Conservation (phyloP, 2,888 invertebrate genomes). For the Orthosia gracilis region DNA sequence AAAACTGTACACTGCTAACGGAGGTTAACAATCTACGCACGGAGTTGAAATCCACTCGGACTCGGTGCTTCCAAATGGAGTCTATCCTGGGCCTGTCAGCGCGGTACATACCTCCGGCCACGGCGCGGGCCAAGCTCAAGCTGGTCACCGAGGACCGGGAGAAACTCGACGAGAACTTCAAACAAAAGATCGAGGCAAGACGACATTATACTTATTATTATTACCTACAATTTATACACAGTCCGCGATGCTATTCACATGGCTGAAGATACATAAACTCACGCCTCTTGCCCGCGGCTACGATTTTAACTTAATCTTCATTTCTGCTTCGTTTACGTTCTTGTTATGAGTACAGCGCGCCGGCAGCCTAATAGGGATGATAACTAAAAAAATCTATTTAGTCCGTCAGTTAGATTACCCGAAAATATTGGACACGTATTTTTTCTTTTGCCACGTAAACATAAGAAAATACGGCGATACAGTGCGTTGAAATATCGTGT, state of each 20-base stretch:
- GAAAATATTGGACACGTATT: too few species aligned
- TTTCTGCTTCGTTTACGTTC: too few species aligned
- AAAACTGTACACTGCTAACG: conserved; percentile 94
- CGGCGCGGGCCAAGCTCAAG: conserved; percentile 92
- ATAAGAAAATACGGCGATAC: too few species aligned
- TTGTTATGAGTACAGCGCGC: too few species aligned
- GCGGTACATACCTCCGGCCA: conserved; percentile 90
- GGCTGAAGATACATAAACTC: too few species aligned
- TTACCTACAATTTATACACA: neutral
- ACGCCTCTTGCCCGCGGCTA: too few species aligned
- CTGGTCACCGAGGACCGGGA: conserved; percentile 92
- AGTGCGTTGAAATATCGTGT: too few species aligned
- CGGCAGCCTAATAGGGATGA: too few species aligned
- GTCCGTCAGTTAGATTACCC: too few species aligned
- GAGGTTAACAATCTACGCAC: conserved; percentile 95
- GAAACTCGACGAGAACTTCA: conserved; percentile 91
- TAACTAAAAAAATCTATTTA: too few species aligned
- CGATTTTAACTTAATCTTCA: too few species aligned
- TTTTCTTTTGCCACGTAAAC: too few species aligned
- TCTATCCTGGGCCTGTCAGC: conserved; percentile 92
- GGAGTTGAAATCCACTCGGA: conserved; percentile 92
- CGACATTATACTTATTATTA: neutral
- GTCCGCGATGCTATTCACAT: neutral
- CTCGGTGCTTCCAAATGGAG: conserved; percentile 94
- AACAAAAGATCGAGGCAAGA: conserved; percentile 86